Evolutionary conservation across 2,113 vertebrate genomes (phyloP).

Genomic region (Trematomus loennbergii): DNA sequence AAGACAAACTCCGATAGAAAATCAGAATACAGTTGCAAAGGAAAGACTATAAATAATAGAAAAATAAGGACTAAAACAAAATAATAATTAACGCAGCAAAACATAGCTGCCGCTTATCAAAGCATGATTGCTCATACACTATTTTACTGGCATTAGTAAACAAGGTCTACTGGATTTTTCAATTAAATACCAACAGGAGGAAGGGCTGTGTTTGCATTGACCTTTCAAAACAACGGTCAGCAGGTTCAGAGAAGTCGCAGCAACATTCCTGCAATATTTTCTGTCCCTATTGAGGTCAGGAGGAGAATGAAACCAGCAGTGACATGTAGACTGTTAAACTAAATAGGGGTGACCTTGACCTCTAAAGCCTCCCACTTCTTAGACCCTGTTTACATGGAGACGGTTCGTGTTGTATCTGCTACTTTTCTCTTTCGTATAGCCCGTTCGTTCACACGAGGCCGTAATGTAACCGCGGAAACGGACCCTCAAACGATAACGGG

Average conservation of each 20-base stretch:
- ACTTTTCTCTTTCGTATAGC: too few relatives aligned
- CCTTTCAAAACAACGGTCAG: constrained; percentile 20
- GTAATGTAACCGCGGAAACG: too few relatives aligned
- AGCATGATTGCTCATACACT: background rate
- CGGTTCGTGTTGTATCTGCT: too few relatives aligned
- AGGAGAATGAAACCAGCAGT: background rate
- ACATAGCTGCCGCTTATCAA: background rate
- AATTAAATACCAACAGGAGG: background rate
- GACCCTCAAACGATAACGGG: too few relatives aligned
- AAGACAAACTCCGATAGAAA: background rate
- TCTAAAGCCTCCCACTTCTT: too few relatives aligned
- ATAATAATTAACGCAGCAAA: background rate
- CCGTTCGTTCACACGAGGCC: too few relatives aligned
- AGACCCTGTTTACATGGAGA: too few relatives aligned
- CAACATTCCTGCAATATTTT: background rate
- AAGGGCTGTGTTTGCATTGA: background rate
- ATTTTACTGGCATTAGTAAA: background rate
- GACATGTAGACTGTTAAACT: background rate
- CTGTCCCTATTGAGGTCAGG: background rate
- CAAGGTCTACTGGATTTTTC: constrained; percentile 8
- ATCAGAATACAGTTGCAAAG: background rate
- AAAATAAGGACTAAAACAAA: background rate
- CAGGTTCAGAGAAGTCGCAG: background rate
- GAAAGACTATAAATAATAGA: background rate
- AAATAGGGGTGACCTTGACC: background rate